These are phyloP conservation scores for Esox lucius DNA, from an alignment of 2,797 vertebrate species.

Conservation along the genomic window DNA sequence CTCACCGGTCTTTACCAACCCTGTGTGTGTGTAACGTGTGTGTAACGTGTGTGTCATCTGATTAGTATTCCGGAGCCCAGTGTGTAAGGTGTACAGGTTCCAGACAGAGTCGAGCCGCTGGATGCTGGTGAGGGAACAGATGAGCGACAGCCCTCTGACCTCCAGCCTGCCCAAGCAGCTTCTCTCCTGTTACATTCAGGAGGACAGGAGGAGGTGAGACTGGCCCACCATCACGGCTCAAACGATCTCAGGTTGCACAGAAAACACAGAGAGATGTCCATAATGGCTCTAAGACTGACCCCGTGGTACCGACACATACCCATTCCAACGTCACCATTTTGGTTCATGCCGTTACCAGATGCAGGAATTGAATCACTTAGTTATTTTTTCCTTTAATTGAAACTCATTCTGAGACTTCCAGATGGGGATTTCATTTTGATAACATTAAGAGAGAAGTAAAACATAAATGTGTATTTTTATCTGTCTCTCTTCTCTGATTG, in stretches of 20 bases:
- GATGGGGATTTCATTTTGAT: background rate
- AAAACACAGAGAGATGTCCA: too few species aligned
- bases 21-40: background rate
- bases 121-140: constrained; percentile 87
- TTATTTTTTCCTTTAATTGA: background rate
- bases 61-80: constrained; percentile 77
- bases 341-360: background rate
- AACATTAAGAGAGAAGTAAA: background rate
- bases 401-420: background rate
- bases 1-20: background rate
- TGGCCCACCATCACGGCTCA: background rate
- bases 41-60: constrained; percentile 8
- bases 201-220: constrained; percentile 80
- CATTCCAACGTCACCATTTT: too few species aligned
- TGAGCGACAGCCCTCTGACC: constrained; percentile 87
- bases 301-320: too few species aligned
- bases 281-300: too few species aligned
- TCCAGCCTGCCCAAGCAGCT: constrained; percentile 87
- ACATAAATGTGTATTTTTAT: background rate
- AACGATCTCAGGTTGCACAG: background rate
- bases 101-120: constrained; percentile 84
- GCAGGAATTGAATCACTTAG: background rate
- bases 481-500: background rate
- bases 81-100: constrained; percentile 87
- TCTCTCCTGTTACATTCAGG: constrained; percentile 78